A percentile compares a stretch with the other conserved stretches of the same genome.
Evolutionary conservation across 35 echinoderm and acorn worm species (phyloP).

Genomic region (Ptychodera flava): DNA sequence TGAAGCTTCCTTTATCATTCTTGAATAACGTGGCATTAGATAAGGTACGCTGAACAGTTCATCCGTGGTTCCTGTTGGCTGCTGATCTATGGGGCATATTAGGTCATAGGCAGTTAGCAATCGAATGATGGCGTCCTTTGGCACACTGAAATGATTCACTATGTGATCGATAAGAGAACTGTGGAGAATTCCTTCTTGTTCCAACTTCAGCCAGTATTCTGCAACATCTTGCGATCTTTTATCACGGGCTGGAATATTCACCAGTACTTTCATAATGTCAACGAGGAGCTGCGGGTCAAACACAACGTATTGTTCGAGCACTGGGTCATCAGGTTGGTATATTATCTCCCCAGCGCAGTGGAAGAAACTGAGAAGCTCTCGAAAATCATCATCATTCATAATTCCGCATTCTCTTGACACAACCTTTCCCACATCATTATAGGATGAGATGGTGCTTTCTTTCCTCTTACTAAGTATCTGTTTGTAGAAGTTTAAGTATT

Average conservation of each 20-base stretch:
- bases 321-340: too few relatives aligned
- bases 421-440: slow-evolving; percentile 5
- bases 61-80: too few relatives aligned
- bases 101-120: too few relatives aligned
- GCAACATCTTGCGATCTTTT: slow-evolving; percentile 10
- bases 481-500: slow-evolving; percentile 18
- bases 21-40: too few relatives aligned
- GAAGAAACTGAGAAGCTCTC: slow-evolving; percentile 14
- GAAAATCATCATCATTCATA: background rate
- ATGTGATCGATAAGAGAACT: slow-evolving; percentile 22
- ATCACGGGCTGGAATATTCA: slow-evolving; percentile 2
- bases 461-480: background rate
- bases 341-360: slow-evolving; percentile 5
- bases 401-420: slow-evolving; percentile 2
- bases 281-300: too few relatives aligned
- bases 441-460: background rate
- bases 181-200: slow-evolving; percentile 15
- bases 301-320: too few relatives aligned
- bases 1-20: too few relatives aligned
- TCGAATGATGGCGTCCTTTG: too few relatives aligned
- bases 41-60: too few relatives aligned
- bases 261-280: slow-evolving; percentile 18
- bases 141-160: too few relatives aligned
- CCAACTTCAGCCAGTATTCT: slow-evolving; percentile 9
- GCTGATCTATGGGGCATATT: too few relatives aligned